Conservation (phyloP, 2,797 vertebrate species). For the Dendrocincla fuliginosa region DNA sequence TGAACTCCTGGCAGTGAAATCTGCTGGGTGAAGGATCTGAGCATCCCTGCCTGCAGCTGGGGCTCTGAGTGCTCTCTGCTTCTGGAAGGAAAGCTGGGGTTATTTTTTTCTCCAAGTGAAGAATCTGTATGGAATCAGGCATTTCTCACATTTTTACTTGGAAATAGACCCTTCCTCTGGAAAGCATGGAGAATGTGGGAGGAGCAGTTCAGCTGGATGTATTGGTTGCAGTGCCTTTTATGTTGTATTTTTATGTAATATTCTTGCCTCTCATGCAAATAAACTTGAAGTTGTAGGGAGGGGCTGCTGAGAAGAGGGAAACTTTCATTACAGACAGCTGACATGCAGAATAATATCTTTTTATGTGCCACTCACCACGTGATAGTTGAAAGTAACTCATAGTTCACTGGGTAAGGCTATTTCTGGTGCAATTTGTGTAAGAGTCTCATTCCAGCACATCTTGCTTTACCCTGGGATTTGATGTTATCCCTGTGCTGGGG, state of each 20-base stretch:
- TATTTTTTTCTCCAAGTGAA: not conserved
- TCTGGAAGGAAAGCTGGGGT: accelerated
- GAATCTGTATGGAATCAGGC: not conserved
- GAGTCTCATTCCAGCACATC: not conserved
- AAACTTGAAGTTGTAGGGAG: constrained; percentile 20
- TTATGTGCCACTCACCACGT: not conserved
- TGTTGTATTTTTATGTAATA: constrained; percentile 8
- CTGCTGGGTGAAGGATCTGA: not conserved
- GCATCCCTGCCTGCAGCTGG: not conserved
- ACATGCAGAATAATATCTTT: constrained; percentile 13
- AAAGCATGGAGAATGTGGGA: not conserved
- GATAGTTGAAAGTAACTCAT: constrained; percentile 12
- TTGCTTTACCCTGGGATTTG: not conserved
- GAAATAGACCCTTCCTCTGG: not conserved
- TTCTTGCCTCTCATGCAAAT: constrained; percentile 24
- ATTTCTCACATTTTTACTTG: not conserved
- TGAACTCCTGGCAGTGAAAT: not conserved
- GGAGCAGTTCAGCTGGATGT: constrained; percentile 7
- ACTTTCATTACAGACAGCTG: constrained; percentile 46
- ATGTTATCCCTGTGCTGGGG: not conserved
- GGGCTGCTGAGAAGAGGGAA: constrained; percentile 2
- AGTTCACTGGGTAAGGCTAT: constrained; percentile 48
- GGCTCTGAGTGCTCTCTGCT: not conserved
- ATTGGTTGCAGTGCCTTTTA: not conserved
- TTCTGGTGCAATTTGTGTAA: not conserved